phyloP scores from a whole-genome alignment of 2,113 vertebrate species.

The Campylomormyrus numenius region DNA sequence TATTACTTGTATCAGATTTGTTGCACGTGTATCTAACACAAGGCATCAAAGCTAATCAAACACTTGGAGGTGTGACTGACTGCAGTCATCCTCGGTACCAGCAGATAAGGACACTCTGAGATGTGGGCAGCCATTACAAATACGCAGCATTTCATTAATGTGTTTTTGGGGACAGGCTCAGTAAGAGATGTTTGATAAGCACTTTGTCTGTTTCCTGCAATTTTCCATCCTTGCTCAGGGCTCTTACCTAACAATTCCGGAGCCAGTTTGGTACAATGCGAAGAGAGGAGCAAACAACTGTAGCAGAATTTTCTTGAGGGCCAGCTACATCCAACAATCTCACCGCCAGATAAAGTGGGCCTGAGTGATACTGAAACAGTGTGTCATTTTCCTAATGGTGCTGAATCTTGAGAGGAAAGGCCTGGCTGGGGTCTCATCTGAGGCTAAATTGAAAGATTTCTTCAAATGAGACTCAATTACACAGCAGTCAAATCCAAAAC shows the following conservation, averaged over 20 bases:
- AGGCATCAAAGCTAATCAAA: background rate
- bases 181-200: background rate
- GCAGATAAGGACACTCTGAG: background rate
- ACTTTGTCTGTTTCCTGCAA: background rate
- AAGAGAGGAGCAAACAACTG: background rate
- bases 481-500: conserved; percentile 47
- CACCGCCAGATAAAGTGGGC: background rate
- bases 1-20: background rate
- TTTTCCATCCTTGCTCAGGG: background rate
- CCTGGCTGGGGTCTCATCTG: conserved; percentile 41
- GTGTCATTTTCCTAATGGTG: conserved; percentile 46
- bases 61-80: background rate
- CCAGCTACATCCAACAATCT: background rate
- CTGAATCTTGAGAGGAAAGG: conserved; percentile 44
- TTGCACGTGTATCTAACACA: background rate
- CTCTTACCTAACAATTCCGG: background rate
- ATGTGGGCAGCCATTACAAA: background rate
- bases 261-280: background rate
- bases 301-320: background rate
- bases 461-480: conserved; percentile 57
- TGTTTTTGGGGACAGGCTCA: background rate
- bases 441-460: conserved; percentile 46
- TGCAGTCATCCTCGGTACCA: background rate
- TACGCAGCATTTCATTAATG: background rate
- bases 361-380: background rate